Evolutionary conservation across 2,113 vertebrate species (phyloP).

Genomic region (Hepsetus odoe): DNA sequence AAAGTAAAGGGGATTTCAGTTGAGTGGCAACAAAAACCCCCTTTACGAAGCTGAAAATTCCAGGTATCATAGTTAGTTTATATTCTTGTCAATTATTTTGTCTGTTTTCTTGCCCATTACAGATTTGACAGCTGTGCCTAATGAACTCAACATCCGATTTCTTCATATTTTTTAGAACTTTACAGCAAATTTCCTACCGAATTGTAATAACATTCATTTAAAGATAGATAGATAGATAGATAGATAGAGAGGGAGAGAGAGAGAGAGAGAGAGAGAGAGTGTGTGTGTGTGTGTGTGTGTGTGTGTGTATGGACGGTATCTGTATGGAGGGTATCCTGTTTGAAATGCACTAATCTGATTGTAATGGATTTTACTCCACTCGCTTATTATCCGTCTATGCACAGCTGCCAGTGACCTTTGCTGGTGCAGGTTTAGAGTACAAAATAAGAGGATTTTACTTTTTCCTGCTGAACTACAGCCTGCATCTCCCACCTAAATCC

Average conservation of each 20-base stretch:
- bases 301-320: neutral
- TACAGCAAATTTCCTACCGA: no score
- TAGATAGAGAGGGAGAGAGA: no score
- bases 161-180: neutral
- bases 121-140: neutral
- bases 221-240: no score
- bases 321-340: neutral
- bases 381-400: constrained; percentile 2
- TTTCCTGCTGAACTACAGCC: constrained; percentile 10
- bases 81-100: neutral
- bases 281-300: neutral
- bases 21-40: neutral
- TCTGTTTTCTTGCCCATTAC: neutral
- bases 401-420: constrained; percentile 23
- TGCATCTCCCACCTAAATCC: constrained; percentile 7
- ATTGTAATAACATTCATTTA: no score
- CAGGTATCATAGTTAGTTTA: neutral
- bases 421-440: constrained; percentile 12
- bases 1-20: neutral
- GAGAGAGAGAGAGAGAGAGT: no score
- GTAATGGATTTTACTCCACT: constrained; percentile 10
- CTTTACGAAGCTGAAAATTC: neutral
- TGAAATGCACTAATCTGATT: constrained; percentile 9
- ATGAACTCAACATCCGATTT: neutral
- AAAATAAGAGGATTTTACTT: neutral